Percentiles rank a stretch among this genome's conserved stretches.
phyloP scores from a whole-genome alignment of 2,888 invertebrate species.

The Orthosia cruda region DNA sequence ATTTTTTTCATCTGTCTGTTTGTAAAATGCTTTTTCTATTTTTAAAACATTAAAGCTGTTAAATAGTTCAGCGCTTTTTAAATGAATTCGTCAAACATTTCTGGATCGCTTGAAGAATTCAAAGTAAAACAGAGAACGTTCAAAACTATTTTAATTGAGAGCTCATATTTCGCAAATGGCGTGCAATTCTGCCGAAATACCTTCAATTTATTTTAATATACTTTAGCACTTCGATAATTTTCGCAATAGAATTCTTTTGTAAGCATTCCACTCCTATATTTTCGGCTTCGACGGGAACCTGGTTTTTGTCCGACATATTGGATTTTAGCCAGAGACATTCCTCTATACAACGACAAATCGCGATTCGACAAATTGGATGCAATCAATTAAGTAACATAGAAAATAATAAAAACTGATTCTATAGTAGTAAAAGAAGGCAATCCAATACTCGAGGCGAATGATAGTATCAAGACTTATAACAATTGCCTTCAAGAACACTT shows the following conservation, averaged over 20 bases:
- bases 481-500: slow-evolving; percentile 38
- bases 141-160: slow-evolving; percentile 62
- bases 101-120: slow-evolving; percentile 22
- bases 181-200: slow-evolving; percentile 40
- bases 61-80: neutral
- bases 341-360: neutral
- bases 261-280: neutral
- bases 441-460: slow-evolving; percentile 2
- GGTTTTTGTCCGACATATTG: slow-evolving; percentile 4
- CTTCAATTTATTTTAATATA: slow-evolving; percentile 14
- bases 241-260: neutral
- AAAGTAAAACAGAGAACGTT: slow-evolving; percentile 28
- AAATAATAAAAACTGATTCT: slow-evolving; percentile 7
- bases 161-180: slow-evolving; percentile 48
- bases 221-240: slow-evolving; percentile 22
- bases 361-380: slow-evolving; percentile 12
- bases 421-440: slow-evolving; percentile 1
- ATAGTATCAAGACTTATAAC: slow-evolving; percentile 42
- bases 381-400: slow-evolving; percentile 20
- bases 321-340: slow-evolving; percentile 23
- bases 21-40: too few relatives aligned
- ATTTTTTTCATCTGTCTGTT: neutral
- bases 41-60: neutral
- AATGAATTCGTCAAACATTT: slow-evolving; percentile 43
- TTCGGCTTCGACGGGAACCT: neutral